Evolutionary conservation across 2,888 invertebrate genomes (phyloP), one percentile per base, ranked within the genome.

Genomic region (Lithophane semibrunnea): DNA sequence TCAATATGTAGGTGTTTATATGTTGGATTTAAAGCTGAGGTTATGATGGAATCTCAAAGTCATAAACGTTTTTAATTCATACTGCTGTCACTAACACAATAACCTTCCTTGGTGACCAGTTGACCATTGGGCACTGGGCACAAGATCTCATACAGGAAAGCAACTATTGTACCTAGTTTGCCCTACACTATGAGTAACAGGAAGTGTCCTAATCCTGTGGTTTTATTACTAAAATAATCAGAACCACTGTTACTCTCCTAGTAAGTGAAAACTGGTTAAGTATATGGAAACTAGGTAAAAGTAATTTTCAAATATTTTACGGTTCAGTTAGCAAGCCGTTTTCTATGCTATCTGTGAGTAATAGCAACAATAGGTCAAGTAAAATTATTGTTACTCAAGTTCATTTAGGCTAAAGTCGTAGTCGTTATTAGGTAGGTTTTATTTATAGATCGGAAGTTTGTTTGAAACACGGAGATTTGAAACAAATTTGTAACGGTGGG

Each of bases 401-500:
- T 42, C 42, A 60, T n/a, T 18, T 7, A 56, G 16, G 18, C 13
- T 29, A 0, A 16, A 21, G 16, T 42, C 5, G 13, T 54, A 52
- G 9, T n/a, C 44, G n/a, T 24, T 21, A 1, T 8, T 3, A 18
- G 8, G n/a, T 3, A 18, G 8, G n/a, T 29, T 42, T 49, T 80
- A 84, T 84, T n/a, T 29, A 68, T 54, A 83, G 61, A 56, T 61
- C 52, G 13, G 47, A 44, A 58, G 58, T 64, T 64, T 42, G 18
- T 60, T 79, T 80, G 47, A 13, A 84, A 70, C 47, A 61, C 18
- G 52, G 9, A 24, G 24, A 42, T 81, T 79, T 75, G 29, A 79
- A 79, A 68, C 68, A 68, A 81, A 61, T 54, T 18, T 29, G 49
- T 85, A 82, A 85, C 85, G 86, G 82, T 77, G 71, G 29, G 56